A percentile compares a stretch with the other conserved stretches of the same genome.
Conservation (phyloP, 2,888 invertebrate species). For the Acleris laterana region DNA sequence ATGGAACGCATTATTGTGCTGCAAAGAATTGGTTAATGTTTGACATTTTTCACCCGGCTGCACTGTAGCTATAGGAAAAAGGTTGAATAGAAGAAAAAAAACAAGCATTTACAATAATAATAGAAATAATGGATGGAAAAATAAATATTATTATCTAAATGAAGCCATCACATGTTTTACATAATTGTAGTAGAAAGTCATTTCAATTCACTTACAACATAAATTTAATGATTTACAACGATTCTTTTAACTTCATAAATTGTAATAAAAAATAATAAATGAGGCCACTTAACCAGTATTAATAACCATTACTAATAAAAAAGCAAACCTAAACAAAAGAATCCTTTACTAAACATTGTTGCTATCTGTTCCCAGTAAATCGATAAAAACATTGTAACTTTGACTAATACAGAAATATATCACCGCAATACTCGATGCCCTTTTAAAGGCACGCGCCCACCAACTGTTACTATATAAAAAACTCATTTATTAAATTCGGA, state of each 20-base stretch:
- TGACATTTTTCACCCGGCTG: too few species aligned
- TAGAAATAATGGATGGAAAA: too few species aligned
- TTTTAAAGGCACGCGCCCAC: constrained; percentile 47
- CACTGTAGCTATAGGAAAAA: too few species aligned
- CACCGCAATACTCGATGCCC: constrained; percentile 43
- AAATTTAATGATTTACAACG: too few species aligned
- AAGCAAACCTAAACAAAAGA: constrained; percentile 11
- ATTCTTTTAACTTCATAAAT: neutral
- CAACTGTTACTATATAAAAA: constrained; percentile 52
- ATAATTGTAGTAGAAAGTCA: too few species aligned
- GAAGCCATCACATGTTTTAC: too few species aligned
- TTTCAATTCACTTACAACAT: too few species aligned
- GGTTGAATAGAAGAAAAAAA: too few species aligned
- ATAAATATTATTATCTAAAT: too few species aligned
- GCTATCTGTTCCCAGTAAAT: constrained; percentile 37
- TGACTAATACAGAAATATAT: constrained; percentile 53
- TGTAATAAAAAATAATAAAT: constrained; percentile 5
- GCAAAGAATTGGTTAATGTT: neutral
- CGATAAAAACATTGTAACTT: constrained; percentile 45
- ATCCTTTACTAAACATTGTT: constrained; percentile 41
- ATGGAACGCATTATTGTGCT: neutral
- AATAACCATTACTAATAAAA: neutral
- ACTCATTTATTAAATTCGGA: constrained; percentile 50
- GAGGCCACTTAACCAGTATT: constrained; percentile 14
- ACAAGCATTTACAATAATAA: too few species aligned